Evolutionary conservation across 2,113 vertebrate species (phyloP).

Genomic region (Naja naja): DNA sequence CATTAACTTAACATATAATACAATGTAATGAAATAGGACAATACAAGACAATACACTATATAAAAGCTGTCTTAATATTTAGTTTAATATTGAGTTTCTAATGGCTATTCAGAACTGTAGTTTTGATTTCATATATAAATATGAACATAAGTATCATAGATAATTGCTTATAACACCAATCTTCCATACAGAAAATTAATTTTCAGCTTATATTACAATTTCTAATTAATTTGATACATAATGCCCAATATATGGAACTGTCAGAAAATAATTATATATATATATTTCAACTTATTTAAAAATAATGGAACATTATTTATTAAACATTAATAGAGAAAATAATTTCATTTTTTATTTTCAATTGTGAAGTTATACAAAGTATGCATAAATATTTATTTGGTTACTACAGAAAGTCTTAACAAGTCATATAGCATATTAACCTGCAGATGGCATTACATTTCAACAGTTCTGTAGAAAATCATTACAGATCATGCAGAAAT

Average conservation of each 20-base stretch:
- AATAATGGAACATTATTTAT: not conserved
- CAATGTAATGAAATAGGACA: not conserved
- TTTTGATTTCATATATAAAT: not conserved
- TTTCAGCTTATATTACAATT: not conserved
- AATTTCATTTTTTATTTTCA: not conserved
- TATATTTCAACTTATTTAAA: not conserved
- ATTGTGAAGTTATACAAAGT: not conserved
- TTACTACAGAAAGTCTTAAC: not conserved
- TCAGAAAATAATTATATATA: not conserved
- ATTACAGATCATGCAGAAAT: not conserved
- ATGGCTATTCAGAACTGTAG: not conserved
- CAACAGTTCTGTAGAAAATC: not conserved
- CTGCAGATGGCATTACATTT: slow-evolving; percentile 68
- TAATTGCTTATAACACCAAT: not conserved
- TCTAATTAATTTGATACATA: not conserved
- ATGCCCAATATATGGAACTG: not conserved
- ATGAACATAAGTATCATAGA: not conserved
- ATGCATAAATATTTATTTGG: accelerated
- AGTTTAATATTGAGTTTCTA: too few relatives aligned
- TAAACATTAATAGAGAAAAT: not conserved
- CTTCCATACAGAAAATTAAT: not conserved
- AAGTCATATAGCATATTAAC: slow-evolving; percentile 10
- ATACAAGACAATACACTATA: not conserved
- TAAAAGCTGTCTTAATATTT: not conserved
- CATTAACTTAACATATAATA: not conserved